Evolutionary conservation across 2,888 invertebrate species (phyloP), one percentile per base, ranked within the genome.

Genomic region (Ditula angustiorana): DNA sequence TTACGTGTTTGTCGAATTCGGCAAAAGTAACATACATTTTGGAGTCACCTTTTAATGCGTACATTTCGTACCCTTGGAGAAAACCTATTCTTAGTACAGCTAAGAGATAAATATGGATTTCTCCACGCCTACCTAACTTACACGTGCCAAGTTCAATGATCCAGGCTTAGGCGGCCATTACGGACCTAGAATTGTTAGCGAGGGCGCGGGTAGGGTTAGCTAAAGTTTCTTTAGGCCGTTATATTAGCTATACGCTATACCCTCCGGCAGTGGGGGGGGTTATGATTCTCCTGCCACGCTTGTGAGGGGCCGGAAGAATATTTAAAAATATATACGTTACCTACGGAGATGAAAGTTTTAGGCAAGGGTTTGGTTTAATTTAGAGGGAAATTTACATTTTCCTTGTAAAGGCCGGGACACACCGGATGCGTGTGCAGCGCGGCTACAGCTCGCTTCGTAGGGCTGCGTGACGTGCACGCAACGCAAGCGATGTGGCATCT

Each of bases 71-170:
- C 3, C 30, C 3, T 10, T 10, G 2, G 41, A 19, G 2, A 10
- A 41, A 37, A 37, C 5, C 5, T 8, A 41, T 10, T 16, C 16
- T 7, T 41, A 19, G 2, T 10, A 10, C 19, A 41, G 19, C 41
- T 10, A 7, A 41, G 19, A 41, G 19, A 41, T 41, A 41, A 37
- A 41, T 41, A 16, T 41, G 16, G 8, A 41, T 41, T 3, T 24
- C 13, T n/a, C n/a, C n/a, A n/a, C n/a, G n/a, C n/a, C n/a, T n/a
- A n/a, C n/a, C 21, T 19, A 21, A 13, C 24, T 35, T 13, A 30
- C 61, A 61, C 55, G 62, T 41, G 62, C 19, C 28, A 28, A 41
- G 62, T 49, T 56, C 30, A 41, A 30, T 49, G 56, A 50, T 41
- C 62, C 33, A 62, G 41, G 41, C 47, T 28, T 13, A 16, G n/a